A percentile compares a stretch with the other conserved stretches of the same genome.
phyloP scores from a whole-genome alignment of 2,888 invertebrate genomes.

The Pseudoips prasinana region DNA sequence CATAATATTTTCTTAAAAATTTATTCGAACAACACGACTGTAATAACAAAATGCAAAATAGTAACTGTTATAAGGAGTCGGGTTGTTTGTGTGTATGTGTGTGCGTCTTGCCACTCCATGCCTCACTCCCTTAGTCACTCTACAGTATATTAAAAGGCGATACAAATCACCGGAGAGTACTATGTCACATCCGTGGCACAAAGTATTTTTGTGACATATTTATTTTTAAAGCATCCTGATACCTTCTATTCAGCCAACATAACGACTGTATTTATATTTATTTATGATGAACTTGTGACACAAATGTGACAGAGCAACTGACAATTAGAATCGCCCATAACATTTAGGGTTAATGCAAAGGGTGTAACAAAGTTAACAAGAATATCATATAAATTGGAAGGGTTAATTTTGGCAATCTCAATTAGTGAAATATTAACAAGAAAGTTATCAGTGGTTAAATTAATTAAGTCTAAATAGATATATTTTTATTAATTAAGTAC shows the following conservation, averaged over 20 bases:
- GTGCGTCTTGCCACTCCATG: conserved; percentile 38
- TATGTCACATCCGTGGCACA: too few species aligned
- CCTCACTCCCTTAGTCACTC: conserved; percentile 36
- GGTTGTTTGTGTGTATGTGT: conserved; percentile 41
- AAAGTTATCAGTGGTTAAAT: conserved; percentile 54
- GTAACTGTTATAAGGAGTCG: conserved; percentile 64
- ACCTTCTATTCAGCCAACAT: too few species aligned
- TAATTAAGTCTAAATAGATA: conserved; percentile 48
- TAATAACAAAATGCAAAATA: conserved; percentile 80
- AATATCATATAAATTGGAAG: conserved; percentile 56
- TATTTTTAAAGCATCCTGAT: too few species aligned
- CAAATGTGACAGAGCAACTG: too few species aligned
- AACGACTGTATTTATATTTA: too few species aligned
- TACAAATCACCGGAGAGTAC: too few species aligned
- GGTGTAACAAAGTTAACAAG: conserved; percentile 63
- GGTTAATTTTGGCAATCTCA: conserved; percentile 70
- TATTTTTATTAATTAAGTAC: conserved; percentile 52
- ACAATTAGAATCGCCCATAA: conserved; percentile 4
- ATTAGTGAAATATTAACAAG: conserved; percentile 49
- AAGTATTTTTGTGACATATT: too few species aligned
- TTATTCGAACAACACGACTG: conserved; percentile 78
- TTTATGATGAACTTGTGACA: too few species aligned
- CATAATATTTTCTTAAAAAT: conserved; percentile 49
- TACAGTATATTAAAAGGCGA: conserved; percentile 24
- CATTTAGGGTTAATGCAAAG: conserved; percentile 38